Conservation (phyloP, 1,140 invertebrate species). For the Drosophila azteca region DNA sequence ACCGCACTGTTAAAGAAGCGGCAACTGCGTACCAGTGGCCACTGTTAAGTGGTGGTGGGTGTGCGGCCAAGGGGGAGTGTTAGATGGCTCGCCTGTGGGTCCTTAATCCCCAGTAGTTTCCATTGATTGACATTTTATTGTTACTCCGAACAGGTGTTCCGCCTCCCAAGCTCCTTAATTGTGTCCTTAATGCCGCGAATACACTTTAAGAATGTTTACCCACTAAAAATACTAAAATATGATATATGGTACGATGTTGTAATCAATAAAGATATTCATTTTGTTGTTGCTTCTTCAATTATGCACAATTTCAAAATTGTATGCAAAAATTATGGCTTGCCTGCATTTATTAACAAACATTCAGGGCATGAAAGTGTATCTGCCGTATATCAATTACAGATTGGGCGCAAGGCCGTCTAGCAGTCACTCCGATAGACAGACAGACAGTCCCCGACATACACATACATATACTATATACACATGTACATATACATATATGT, state of each 20-base stretch:
- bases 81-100: not conserved
- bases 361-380: slow-evolving; percentile 19
- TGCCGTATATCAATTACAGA: slow-evolving; percentile 63
- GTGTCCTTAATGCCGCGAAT: too few relatives aligned
- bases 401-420: slow-evolving; percentile 70
- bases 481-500: not conserved
- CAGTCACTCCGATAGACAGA: slow-evolving; percentile 44
- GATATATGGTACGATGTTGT: too few relatives aligned
- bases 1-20: slow-evolving; percentile 11
- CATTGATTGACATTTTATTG: slow-evolving; percentile 25
- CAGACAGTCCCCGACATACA: slow-evolving; percentile 13
- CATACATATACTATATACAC: slow-evolving; percentile 33
- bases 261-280: too few relatives aligned
- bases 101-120: not conserved
- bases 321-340: not conserved
- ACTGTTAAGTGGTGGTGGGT: not conserved
- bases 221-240: not conserved
- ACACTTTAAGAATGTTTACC: not conserved
- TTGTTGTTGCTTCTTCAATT: too few relatives aligned
- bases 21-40: too few relatives aligned
- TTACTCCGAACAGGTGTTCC: slow-evolving; percentile 12
- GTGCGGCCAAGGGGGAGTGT: too few relatives aligned
- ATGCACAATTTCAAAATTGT: too few relatives aligned
- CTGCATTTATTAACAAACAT: slow-evolving; percentile 26
- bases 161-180: not conserved